A percentile compares a stretch with the other conserved stretches of the same genome.
Evolutionary conservation across 2,113 vertebrate genomes (phyloP).

Genomic region (Thamnophis sirtalis): DNA sequence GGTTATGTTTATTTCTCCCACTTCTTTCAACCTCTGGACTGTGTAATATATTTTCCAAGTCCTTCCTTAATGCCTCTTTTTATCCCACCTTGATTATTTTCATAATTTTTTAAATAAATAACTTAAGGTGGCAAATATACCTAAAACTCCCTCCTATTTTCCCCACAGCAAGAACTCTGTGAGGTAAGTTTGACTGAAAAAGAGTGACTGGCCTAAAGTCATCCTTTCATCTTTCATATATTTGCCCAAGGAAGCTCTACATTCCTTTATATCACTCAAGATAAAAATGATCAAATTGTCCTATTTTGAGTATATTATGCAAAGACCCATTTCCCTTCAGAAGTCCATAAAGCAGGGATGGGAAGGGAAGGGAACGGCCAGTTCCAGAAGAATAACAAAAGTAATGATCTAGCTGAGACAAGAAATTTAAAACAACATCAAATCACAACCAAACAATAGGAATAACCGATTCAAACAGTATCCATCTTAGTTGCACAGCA

Average conservation of each 20-base stretch:
- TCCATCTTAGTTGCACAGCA: conserved; percentile 15
- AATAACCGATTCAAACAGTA: conserved; percentile 8
- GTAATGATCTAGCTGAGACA: neutral
- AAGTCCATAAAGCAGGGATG: neutral
- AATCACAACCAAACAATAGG: neutral
- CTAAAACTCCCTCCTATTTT: neutral
- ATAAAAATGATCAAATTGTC: neutral
- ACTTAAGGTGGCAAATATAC: neutral
- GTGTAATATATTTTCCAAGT: neutral
- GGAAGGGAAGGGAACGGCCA: neutral
- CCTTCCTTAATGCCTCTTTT: neutral
- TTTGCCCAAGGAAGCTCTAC: neutral
- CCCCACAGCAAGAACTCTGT: neutral
- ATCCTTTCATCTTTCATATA: neutral
- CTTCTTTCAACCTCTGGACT: neutral
- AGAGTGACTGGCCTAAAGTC: neutral
- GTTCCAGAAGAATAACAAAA: neutral
- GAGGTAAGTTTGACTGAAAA: neutral
- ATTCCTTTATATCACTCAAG: neutral
- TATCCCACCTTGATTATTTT: neutral
- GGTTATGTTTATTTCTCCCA: neutral
- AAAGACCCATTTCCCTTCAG: neutral
- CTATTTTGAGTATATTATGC: neutral
- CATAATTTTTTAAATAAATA: too few species aligned
- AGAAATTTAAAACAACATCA: neutral